Percentiles rank a stretch among this genome's conserved stretches.
Evolutionary conservation across 2,113 vertebrate species (phyloP).

Genomic region (Chascanopsetta lugubris): DNA sequence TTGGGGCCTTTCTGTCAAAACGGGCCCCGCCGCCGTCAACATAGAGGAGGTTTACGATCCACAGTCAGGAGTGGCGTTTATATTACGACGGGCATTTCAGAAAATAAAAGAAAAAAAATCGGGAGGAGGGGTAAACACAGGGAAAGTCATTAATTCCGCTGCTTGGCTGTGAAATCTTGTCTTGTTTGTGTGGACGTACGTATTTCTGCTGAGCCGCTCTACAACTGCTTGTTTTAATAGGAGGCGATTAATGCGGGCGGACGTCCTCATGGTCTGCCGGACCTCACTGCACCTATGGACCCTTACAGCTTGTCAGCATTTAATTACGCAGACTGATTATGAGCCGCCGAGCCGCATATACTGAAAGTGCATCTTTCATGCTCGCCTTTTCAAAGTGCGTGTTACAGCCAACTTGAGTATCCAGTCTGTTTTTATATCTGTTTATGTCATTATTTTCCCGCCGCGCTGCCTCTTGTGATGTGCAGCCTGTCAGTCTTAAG

Average conservation of each 20-base stretch:
- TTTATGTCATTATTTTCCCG: constrained; percentile 30
- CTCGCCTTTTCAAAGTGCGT: neutral
- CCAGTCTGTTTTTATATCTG: constrained; percentile 1
- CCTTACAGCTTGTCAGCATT: constrained; percentile 20
- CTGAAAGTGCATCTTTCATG: neutral
- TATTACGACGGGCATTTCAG: constrained; percentile 72
- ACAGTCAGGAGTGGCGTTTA: constrained; percentile 58
- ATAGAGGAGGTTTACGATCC: constrained; percentile 63
- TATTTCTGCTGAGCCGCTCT: constrained; percentile 29
- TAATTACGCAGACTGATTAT: neutral
- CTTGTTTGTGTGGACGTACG: constrained; percentile 39
- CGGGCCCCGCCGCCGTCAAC: constrained; percentile 41
- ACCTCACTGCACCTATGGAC: constrained; percentile 31
- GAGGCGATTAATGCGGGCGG: constrained; percentile 44
- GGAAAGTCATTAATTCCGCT: constrained; percentile 63
- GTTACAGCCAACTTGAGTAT: neutral
- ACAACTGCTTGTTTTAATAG: constrained; percentile 45
- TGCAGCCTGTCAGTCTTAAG: constrained; percentile 11
- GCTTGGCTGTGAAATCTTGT: constrained; percentile 43
- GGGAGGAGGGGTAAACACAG: constrained; percentile 50
- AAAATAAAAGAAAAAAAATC: constrained; percentile 51
- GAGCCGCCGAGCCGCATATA: too few species aligned
- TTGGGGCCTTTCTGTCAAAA: constrained; percentile 75
- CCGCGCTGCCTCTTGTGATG: constrained; percentile 11
- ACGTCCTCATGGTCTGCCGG: constrained; percentile 40